Evolutionary conservation across 2,888 invertebrate genomes (phyloP).

Genomic region (Torymus texanus): DNA sequence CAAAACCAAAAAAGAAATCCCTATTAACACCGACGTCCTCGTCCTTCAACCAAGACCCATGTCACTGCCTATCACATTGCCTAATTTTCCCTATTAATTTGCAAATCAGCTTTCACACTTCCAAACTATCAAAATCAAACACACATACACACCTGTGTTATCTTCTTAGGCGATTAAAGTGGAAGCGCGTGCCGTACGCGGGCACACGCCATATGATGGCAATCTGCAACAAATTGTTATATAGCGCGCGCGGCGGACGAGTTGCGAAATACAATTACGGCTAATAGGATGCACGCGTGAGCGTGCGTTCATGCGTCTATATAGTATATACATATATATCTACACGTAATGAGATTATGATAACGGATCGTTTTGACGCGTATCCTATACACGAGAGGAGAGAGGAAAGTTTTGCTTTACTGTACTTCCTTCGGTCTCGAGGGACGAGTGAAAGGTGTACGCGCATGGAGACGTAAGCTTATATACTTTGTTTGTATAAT

Average conservation of each 20-base stretch:
- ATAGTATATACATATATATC: neutral
- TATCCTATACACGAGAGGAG: neutral
- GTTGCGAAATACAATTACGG: constrained; percentile 47
- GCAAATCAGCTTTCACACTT: neutral
- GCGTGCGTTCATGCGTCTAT: too few species aligned
- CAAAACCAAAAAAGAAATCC: too few species aligned
- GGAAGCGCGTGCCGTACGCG: neutral
- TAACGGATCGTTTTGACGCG: constrained; percentile 37
- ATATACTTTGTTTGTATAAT: too few species aligned
- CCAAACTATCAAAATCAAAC: neutral
- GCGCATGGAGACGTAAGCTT: too few species aligned
- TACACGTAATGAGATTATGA: constrained; percentile 38
- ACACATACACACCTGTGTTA: neutral
- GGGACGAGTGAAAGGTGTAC: neutral
- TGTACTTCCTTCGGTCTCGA: too few species aligned
- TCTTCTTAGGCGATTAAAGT: constrained; percentile 36
- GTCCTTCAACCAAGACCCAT: too few species aligned
- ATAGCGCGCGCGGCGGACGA: constrained; percentile 4
- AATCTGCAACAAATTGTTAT: constrained; percentile 43
- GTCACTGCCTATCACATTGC: too few species aligned
- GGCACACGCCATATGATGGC: neutral
- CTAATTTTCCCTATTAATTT: too few species aligned
- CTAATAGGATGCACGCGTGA: constrained; percentile 42
- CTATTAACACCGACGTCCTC: too few species aligned
- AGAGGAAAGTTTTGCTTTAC: neutral